Base-by-base conservation (phyloP, 1,140 invertebrate genomes). In the Holcopasites calliopsidis region DNA sequence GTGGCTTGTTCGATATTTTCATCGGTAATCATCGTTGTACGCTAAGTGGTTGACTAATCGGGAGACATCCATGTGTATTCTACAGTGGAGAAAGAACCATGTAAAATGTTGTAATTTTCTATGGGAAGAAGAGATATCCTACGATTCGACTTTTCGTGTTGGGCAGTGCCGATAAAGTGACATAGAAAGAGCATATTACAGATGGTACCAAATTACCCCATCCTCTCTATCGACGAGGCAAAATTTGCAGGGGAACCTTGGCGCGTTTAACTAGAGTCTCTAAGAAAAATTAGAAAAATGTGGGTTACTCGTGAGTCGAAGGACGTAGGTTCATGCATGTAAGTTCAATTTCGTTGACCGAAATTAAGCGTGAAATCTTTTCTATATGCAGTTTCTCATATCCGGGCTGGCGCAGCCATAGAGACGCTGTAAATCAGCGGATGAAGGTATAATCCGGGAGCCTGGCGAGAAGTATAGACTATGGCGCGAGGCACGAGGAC, bases 351-450 rank as follows among this genome's bases (percentile, higher is more conserved):
- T 62, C 74, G 31, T 42, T 50, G 23, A 40, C 49, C 40, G 35
- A 69, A 69, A 82, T 77, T 82, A 82, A 82, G 52, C 69, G 50
- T 49, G 50, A 74, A 70, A 54, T 78, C 64, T 82, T 77, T 77
- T 69, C 79, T 77, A 81, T 74, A 64, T 70, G 75, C 79, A 82
- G 80, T 77, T 81, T 82, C 75, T 82, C 69, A 78, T 82, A 65
- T 62, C 55, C 50, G 62, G 35, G 31, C 8, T 33, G 31, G 44
- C 26, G 33, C 47, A 60, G 68, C 42, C 42, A 50, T 70, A 60
- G 71, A 74, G 71, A 70, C 65, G 75, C 42, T 78, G 65, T 82
- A 78, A 82, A 78, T 82, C 80, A 82, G 47, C 42, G 79, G 79
- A 82, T 82, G 77, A 82, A 65, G 71, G 60, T 40, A 55, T 82